phyloP scores from a whole-genome alignment of 2,888 invertebrate genomes.

The Matsumyia berberina region DNA sequence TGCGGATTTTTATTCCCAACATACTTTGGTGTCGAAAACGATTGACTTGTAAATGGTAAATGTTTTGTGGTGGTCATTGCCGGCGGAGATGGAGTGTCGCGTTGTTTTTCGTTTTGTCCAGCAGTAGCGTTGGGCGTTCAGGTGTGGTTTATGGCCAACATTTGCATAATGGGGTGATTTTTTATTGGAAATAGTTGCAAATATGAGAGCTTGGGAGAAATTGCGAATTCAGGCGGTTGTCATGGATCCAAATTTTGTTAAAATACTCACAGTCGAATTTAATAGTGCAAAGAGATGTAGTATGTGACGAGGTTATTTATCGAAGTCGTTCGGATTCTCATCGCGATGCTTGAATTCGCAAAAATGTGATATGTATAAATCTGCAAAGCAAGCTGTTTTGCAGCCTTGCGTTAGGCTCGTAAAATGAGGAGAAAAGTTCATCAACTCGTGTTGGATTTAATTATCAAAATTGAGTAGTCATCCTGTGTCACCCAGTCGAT shows the following conservation, averaged over 20 bases:
- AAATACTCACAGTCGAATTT: conserved; percentile 12
- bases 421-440: background rate
- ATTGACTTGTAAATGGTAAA: conserved; percentile 54
- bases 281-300: conserved; percentile 2
- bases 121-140: conserved; percentile 23
- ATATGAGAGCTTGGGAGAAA: conserved; percentile 25
- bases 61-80: conserved; percentile 28
- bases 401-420: background rate
- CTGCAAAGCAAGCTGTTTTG: background rate
- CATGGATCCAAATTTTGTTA: conserved; percentile 5
- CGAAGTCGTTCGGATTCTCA: conserved; percentile 1
- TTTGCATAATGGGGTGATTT: conserved; percentile 64
- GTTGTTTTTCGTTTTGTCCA: conserved; percentile 11
- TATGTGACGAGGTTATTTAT: conserved; percentile 55
- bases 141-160: conserved; percentile 54
- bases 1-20: conserved; percentile 18
- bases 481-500: no score
- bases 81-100: background rate
- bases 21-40: conserved; percentile 34
- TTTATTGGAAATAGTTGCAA: conserved; percentile 49
- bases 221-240: conserved; percentile 29
- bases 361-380: background rate
- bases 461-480: background rate
- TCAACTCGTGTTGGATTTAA: background rate
- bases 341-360: background rate